Evolutionary conservation across 2,797 vertebrate species (phyloP), one percentile per base, ranked within the genome.

Genomic region (Centropyge bicolor): DNA sequence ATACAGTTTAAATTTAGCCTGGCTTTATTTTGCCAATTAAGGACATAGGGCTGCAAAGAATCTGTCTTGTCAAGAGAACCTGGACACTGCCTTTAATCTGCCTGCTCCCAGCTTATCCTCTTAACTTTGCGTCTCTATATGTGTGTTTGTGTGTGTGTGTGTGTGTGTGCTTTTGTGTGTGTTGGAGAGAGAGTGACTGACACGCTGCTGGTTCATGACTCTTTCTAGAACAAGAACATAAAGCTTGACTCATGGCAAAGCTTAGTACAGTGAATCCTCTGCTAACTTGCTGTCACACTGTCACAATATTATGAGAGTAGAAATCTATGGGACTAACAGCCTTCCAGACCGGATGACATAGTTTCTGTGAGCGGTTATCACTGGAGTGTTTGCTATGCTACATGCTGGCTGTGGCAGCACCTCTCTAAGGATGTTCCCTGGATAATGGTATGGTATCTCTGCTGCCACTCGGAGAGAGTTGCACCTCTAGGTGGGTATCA

Each of bases 401-500:
- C 72, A 72, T 46, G 67, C 74, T 76, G 83, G 86, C 84, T 71
- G 76, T 82, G 67, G 70, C 86, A 66, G 36, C 81, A 71, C 45
- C 48, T 71, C 73, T 36, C 76, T 83, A 89, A 96, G 92, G 94
- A 96, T 96, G 95, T 92, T 88, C 55, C 60, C 74, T 93, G 93
- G 95, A 97, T 93, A 94, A 97, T 98, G 96, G 92, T 97, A 95
- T 97, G 96, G 95, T 95, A 96, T 91, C 93, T 94, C 93, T 97
- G 95, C 94, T 97, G 96, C 91, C 95, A 96, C 51, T 94, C 96
- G 92, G 95, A 94, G 74, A 97, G 95, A 96, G 96, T 97, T 74
- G 92, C 92, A 83, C 96, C 96, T 85, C 61, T 97, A 96, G 96
- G 96, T 98, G 89, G 94, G 96, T 94, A 91, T 67, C n/a, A 11